Percentiles rank a stretch among this genome's conserved stretches.
phyloP scores from a whole-genome alignment of 2,113 vertebrate species.

The Rhinolophus sinicus region DNA sequence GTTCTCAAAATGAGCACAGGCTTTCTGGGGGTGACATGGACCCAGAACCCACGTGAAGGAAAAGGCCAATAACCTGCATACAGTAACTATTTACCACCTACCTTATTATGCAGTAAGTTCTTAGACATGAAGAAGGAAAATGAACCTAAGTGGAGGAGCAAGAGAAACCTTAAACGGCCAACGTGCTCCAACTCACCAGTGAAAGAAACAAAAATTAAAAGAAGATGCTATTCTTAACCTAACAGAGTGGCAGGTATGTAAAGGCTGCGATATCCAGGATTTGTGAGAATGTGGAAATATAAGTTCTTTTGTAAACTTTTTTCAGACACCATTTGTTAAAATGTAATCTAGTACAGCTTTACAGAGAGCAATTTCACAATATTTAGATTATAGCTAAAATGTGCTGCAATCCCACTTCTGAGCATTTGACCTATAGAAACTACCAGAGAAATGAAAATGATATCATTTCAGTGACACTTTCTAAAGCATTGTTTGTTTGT shows the following conservation, averaged over 20 bases:
- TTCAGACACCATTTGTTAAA: neutral
- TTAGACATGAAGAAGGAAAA: conserved; percentile 1
- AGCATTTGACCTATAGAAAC: neutral
- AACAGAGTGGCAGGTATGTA: neutral
- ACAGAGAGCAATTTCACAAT: neutral
- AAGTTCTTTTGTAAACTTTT: neutral
- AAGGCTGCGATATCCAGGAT: neutral
- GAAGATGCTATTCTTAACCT: neutral
- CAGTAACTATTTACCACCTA: neutral
- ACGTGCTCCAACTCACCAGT: neutral
- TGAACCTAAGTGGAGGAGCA: neutral
- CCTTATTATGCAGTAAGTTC: neutral
- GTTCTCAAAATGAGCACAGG: neutral
- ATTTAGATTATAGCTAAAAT: conserved; percentile 9
- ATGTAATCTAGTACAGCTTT: neutral
- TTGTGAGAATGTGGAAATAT: neutral
- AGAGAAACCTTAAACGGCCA: neutral
- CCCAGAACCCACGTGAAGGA: neutral
- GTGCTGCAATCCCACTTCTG: neutral
- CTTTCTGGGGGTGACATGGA: neutral
- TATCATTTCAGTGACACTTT: conserved; percentile 1
- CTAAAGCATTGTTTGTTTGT: neutral
- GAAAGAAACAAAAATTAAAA: neutral
- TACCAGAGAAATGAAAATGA: neutral
- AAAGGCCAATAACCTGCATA: neutral